Evolutionary conservation across 2,113 vertebrate genomes (phyloP), one percentile per base, ranked within the genome.

Genomic region (Hemiprocne comata): DNA sequence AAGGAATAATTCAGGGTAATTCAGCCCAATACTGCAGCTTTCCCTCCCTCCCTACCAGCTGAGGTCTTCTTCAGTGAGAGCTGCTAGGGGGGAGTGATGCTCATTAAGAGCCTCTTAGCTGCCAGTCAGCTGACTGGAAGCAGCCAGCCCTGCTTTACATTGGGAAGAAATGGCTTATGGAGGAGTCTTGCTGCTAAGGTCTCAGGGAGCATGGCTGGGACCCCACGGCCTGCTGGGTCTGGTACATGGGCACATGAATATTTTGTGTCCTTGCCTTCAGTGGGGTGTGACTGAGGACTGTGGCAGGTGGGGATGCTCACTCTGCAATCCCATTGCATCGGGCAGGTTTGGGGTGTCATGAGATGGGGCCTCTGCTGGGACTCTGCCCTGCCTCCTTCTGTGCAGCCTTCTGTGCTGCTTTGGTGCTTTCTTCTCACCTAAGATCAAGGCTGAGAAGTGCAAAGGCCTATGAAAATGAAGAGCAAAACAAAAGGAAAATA

Each of bases 311-410:
- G 24, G 21, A 16, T 79, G 38, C 15, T 90, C 1, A 0, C 28
- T 82, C 7, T 0, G 31, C 0, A 2, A 40, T 23, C 6, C 5
- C 42, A 15, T 31, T 21, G 28, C 25, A 31, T 20, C 3, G 0
- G 42, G 50, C 14, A 53, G 11, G 17, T 48, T 60, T 60, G 58
- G 34, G 11, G 11, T 48, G n/a, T 33, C 17, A 1, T 4, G 3
- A 58, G 25, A 61, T 24, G 8, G 19, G 13, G 9, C 15, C 82
- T 67, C 80, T 88, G 24, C 16, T 6, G 26, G 36, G 46, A 34
- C 33, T 78, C n/a, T 85, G 33, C 53, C 38, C 19, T 64, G 51
- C 23, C 12, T 54, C 25, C 50, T 12, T 74, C 42, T 55, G 50
- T 2, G 3, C 0, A 1, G 13, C 5, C 25, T 44, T 23, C 73